Evolutionary conservation across 2,113 vertebrate species (phyloP).

Genomic region (Tragelaphus scriptus): DNA sequence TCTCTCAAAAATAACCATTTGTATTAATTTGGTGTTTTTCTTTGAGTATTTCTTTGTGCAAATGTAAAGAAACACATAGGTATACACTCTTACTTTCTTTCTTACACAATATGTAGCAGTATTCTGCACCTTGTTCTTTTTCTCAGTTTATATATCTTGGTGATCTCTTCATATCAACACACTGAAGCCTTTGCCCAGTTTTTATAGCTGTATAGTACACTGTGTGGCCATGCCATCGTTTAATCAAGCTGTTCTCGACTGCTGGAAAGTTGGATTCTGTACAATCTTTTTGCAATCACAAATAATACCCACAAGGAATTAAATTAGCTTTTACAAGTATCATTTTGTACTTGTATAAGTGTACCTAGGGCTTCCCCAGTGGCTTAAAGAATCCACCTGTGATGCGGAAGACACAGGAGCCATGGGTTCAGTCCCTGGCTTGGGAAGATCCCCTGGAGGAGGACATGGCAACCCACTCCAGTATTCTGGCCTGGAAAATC

Average conservation of each 20-base stretch:
- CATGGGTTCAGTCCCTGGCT: not conserved
- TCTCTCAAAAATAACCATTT: not conserved
- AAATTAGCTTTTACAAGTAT: not conserved
- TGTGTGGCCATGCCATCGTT: not conserved
- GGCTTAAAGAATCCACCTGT: not conserved
- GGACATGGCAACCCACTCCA: not conserved
- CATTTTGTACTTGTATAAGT: not conserved
- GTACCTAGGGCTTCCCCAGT: not conserved
- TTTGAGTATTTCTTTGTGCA: not conserved
- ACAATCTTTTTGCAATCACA: not conserved
- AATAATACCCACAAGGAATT: not conserved
- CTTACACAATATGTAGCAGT: not conserved
- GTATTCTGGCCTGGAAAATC: not conserved
- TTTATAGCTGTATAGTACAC: not conserved
- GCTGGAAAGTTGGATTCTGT: not conserved
- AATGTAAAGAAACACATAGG: not conserved
- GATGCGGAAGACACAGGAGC: not conserved
- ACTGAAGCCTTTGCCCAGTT: not conserved
- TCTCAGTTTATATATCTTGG: not conserved
- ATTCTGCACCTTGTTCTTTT: not conserved
- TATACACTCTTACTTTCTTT: not conserved
- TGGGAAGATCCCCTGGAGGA: not conserved
- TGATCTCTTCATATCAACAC: not conserved
- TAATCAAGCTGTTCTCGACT: not conserved
- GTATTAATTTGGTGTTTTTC: not conserved